Evolutionary conservation across 2,888 invertebrate genomes (phyloP), one percentile per base, ranked within the genome.

Genomic region (Leucoma salicis): DNA sequence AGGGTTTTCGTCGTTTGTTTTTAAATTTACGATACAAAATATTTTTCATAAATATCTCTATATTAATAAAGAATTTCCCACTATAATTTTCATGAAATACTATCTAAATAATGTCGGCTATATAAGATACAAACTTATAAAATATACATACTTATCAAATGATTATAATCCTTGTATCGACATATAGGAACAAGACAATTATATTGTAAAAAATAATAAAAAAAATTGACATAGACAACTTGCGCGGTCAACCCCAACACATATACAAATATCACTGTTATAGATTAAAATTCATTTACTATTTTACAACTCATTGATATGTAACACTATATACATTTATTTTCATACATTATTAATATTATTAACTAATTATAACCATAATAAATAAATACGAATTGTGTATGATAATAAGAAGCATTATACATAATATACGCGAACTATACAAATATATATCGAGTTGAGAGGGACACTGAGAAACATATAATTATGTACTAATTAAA

Each of bases 311-410:
- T 66, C 59, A 64, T 49, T 76, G 78, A 80, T 82, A 82, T 82
- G 78, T 79, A 71, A 78, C 69, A 75, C 66, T 79, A 80, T 81
- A 62, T 78, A 82, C 81, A 84, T 57, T 31, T 63, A 65, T 39
- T 50, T 61, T 50, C 49, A 56, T 63, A 59, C 55, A 57, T 60
- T 49, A 60, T 52, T 64, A 59, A 46, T 58, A 62, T 52, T 47
- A 53, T 41, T 42, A 51, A 52, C 48, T 46, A 53, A 38, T 45
- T 51, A 35, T 32, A 42, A 32, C 38, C n/a, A 59, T 54, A 63
- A 55, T 66, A 65, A 66, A 71, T 72, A 72, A 71, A 76, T 75
- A 76, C n/a, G n/a, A n/a, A 63, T 66, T 66, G 42, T 50, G 49
- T 65, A 65, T 67, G 66, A 56, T 54, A 58, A 63, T 69, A 43